A percentile compares a stretch with the other conserved stretches of the same genome.
phyloP scores from a whole-genome alignment of 2,797 vertebrate species.

The Melanitta fusca region DNA sequence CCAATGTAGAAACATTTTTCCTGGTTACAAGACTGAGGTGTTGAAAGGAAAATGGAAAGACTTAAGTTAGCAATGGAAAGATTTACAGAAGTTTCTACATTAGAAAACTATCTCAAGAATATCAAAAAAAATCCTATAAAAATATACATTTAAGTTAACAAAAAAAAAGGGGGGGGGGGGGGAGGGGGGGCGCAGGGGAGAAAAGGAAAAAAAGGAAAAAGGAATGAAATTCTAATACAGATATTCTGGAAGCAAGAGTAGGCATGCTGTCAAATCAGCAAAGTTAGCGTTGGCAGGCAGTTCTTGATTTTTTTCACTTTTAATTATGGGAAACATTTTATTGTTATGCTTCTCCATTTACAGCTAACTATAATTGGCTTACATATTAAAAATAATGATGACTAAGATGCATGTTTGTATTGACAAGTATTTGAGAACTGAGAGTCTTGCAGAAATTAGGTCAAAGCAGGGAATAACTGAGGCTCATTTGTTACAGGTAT shows the following conservation, averaged over 20 bases:
- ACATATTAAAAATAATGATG: slow-evolving; percentile 65
- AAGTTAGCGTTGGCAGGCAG: slow-evolving; percentile 64
- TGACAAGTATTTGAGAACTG: slow-evolving; percentile 41
- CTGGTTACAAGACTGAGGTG: neutral
- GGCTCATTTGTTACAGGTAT: neutral
- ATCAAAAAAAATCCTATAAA: neutral
- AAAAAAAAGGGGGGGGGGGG: no score
- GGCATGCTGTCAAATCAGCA: slow-evolving; percentile 48
- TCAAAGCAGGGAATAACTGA: neutral
- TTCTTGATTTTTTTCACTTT: slow-evolving; percentile 67
- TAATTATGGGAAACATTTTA: slow-evolving; percentile 76
- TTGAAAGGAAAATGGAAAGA: neutral
- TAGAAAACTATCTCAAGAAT: neutral
- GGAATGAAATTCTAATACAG: slow-evolving; percentile 18
- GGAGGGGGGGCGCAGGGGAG: no score
- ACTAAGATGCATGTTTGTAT: slow-evolving; percentile 43
- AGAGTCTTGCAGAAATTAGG: neutral
- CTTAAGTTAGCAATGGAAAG: neutral
- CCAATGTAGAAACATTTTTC: neutral
- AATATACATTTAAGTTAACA: neutral
- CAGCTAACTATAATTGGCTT: slow-evolving; percentile 69
- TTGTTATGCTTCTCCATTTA: slow-evolving; percentile 74
- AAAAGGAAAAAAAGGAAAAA: accelerated
- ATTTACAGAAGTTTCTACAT: neutral
- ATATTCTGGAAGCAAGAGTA: slow-evolving; percentile 15